phyloP scores from a whole-genome alignment of 2,113 vertebrate genomes.

The Planiliza haematocheilus region DNA sequence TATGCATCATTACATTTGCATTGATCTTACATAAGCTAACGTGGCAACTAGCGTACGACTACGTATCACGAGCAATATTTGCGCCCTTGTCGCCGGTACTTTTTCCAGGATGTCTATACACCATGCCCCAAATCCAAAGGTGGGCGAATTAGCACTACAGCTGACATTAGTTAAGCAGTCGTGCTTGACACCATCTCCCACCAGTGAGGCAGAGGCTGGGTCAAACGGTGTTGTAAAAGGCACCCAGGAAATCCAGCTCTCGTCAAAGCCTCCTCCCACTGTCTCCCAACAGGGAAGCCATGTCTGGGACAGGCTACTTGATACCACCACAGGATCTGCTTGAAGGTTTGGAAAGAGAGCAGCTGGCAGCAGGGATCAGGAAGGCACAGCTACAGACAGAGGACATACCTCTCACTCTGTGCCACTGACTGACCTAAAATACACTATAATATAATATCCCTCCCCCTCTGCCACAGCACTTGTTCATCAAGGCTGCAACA shows the following conservation, averaged over 20 bases:
- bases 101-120: conserved; percentile 32
- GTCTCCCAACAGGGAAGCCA: conserved; percentile 53
- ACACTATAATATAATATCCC: neutral
- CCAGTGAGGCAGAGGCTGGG: conserved; percentile 33
- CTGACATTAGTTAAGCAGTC: conserved; percentile 36
- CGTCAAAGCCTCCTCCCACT: conserved; percentile 49
- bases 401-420: conserved; percentile 52
- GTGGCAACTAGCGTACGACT: neutral
- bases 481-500: neutral
- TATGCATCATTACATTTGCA: neutral
- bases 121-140: conserved; percentile 33
- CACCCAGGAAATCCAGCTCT: conserved; percentile 63
- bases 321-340: conserved; percentile 71
- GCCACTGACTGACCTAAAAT: conserved; percentile 17
- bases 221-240: conserved; percentile 34
- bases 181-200: conserved; percentile 52
- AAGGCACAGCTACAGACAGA: conserved; percentile 62
- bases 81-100: neutral
- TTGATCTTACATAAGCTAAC: neutral
- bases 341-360: conserved; percentile 77
- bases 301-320: conserved; percentile 61
- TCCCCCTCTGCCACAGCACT: neutral
- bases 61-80: neutral
- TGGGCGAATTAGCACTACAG: conserved; percentile 38
- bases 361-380: conserved; percentile 77